Evolutionary conservation across 2,888 invertebrate genomes (phyloP).

Genomic region (Eretmocerus hayati): DNA sequence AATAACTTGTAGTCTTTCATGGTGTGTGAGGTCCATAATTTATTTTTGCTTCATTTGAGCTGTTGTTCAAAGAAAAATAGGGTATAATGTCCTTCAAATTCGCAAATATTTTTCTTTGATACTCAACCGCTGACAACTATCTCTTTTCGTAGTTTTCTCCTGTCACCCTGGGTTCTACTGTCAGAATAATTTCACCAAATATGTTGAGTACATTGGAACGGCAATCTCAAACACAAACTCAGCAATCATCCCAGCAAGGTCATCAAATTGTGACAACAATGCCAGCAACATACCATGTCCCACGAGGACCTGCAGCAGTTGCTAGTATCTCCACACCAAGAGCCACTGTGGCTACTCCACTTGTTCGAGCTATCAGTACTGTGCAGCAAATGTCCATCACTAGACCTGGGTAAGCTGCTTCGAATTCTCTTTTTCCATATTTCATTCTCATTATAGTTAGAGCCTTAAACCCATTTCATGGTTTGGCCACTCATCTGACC

Average conservation of each 20-base stretch:
- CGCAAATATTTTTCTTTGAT: too few species aligned
- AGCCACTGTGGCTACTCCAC: slow-evolving; percentile 54
- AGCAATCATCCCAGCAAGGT: slow-evolving; percentile 32
- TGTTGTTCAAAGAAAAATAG: too few species aligned
- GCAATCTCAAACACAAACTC: slow-evolving; percentile 32
- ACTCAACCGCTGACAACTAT: slow-evolving; percentile 1
- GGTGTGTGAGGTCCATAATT: too few species aligned
- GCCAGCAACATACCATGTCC: slow-evolving; percentile 47
- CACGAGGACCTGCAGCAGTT: slow-evolving; percentile 64
- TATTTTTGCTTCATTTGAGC: too few species aligned
- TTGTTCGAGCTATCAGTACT: slow-evolving; percentile 38
- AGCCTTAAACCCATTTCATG: too few species aligned
- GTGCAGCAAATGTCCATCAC: slow-evolving; percentile 37
- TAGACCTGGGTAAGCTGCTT: slow-evolving; percentile 22
- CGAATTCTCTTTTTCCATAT: too few species aligned
- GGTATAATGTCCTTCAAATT: too few species aligned
- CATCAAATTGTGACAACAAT: slow-evolving; percentile 44
- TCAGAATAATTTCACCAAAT: slow-evolving; percentile 41
- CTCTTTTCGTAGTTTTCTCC: slow-evolving; percentile 36
- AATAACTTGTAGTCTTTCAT: too few species aligned
- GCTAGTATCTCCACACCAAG: slow-evolving; percentile 68
- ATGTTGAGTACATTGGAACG: slow-evolving; percentile 41
- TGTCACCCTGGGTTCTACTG: slow-evolving; percentile 40
- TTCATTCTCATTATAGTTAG: too few species aligned
- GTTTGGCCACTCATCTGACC: too few species aligned